Evolutionary conservation across 64 coral and sea anemone genomes (phyloP), one percentile per base, ranked within the genome.

Genomic region (Dendronephthya gigantea): DNA sequence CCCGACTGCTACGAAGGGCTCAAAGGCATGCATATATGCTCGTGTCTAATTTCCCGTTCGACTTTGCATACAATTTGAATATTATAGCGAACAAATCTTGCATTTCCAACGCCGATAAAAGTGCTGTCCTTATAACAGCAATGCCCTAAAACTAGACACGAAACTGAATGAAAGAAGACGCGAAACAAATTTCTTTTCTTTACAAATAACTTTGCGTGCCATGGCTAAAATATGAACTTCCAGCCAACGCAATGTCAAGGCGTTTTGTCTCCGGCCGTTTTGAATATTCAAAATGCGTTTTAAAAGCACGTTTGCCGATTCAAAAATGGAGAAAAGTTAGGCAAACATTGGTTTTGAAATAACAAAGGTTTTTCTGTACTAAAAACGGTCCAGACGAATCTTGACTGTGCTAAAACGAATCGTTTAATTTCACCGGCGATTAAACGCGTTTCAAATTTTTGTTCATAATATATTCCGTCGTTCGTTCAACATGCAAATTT

Each of bases 401-500:
- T n/a, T n/a, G n/a, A n/a, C n/a, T n/a, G 25, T n/a, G 25, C 25
- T 62, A 62, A 6, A 27, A n/a, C 23, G 50, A 52, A 52, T 2
- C 13, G 50, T 12, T 52, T 52, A 8, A 52, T 16, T 52, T 52
- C 23, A 22, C 13, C 23, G 50, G 23, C 50, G 1, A 1, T 52
- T 16, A 52, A 52, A 52, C 23, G 13, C 50, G 50, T 52, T n/a
- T 11, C 4, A 45, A 45, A 6, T 45, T 62, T 62, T 62, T 27
- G 25, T 62, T n/a, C 19, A 6, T 62, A 62, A 62, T 79, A 39
- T 79, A 79, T 39, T 79, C 72, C 36, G 72, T 34, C 22, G 30
- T 74, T 30, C 32, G 30, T 74, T 74, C 72, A 35, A 79, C 72
- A 79, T 79, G 72, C 72, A 79, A 79, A 79, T 79, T 79, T 34